phyloP scores from a whole-genome alignment of 2,113 vertebrate genomes.

The Raja brachyura region DNA sequence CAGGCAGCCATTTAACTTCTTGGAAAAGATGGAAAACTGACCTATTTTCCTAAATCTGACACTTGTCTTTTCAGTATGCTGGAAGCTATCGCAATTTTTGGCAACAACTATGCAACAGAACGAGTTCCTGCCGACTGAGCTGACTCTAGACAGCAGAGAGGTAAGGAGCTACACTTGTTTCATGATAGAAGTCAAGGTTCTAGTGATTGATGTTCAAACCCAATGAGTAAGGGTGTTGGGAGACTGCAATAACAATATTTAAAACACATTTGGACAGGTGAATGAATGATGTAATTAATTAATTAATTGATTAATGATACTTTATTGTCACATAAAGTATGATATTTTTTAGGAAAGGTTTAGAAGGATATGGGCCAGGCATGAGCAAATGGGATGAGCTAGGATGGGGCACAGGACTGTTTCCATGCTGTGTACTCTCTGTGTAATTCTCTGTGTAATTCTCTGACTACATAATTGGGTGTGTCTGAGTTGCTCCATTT shows the following conservation, averaged over 20 bases:
- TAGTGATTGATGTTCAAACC: no score
- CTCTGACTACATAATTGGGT: no score
- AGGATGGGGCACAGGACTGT: no score
- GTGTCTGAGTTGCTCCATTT: background rate
- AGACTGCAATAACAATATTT: background rate
- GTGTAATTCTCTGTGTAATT: no score
- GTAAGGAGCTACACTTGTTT: background rate
- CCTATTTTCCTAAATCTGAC: background rate
- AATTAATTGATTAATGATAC: no score
- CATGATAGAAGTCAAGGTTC: background rate
- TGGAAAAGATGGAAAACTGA: background rate
- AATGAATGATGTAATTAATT: no score
- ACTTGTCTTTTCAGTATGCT: background rate
- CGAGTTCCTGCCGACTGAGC: background rate
- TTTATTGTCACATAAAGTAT: no score
- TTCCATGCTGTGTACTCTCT: no score
- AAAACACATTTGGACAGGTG: no score
- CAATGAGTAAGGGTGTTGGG: background rate
- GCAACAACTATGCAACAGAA: background rate
- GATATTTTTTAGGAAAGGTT: no score
- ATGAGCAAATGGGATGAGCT: no score
- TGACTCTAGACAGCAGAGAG: background rate
- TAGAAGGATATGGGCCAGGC: no score
- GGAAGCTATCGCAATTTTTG: background rate
- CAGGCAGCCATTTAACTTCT: background rate